A percentile compares a stretch with the other conserved stretches of the same genome.
Conservation (phyloP, 1,140 invertebrate species). For the Holotrichia oblita region DNA sequence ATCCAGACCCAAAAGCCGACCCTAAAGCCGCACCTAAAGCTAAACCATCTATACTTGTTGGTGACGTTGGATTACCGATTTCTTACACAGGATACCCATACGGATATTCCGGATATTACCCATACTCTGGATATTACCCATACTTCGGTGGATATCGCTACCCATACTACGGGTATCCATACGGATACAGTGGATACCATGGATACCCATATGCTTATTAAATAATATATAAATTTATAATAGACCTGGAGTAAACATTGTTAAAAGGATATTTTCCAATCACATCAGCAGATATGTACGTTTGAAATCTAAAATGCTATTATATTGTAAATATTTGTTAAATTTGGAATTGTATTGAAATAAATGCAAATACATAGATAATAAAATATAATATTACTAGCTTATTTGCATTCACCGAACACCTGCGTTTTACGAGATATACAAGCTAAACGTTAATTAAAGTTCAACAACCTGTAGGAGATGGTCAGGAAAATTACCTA, state of each 20-base stretch:
- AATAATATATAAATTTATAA: not conserved
- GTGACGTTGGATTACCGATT: not conserved
- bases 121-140: not conserved
- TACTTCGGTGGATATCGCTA: not conserved
- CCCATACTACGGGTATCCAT: not conserved
- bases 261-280: not conserved
- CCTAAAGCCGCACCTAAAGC: constrained; percentile 13
- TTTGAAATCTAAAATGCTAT: not conserved
- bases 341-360: not conserved
- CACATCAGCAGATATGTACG: not conserved
- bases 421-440: too few species aligned
- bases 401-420: too few species aligned
- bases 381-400: too few species aligned
- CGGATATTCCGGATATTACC: not conserved
- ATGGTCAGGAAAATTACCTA: not conserved
- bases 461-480: not conserved
- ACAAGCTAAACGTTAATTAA: not conserved
- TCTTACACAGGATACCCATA: not conserved
- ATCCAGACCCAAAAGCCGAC: constrained; percentile 11
- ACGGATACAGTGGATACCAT: too few species aligned
- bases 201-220: too few species aligned
- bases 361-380: not conserved
- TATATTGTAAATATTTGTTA: not conserved
- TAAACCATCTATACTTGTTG: not conserved
- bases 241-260: not conserved